phyloP scores from a whole-genome alignment of 2,113 vertebrate genomes.

The Pachyramphus minor region DNA sequence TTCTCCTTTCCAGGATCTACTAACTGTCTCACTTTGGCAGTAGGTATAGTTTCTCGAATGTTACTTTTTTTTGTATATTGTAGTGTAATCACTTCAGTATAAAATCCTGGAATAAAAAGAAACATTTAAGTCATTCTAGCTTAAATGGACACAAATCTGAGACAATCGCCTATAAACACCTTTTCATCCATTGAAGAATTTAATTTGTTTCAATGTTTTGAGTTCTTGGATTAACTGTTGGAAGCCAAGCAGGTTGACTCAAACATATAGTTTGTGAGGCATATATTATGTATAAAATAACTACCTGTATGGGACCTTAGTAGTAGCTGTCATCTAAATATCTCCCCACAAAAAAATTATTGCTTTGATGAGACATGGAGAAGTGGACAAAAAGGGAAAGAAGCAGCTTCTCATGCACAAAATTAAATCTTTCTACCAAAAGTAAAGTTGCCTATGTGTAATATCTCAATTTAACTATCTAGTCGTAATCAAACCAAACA shows the following conservation, averaged over 20 bases:
- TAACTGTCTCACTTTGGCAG: background rate
- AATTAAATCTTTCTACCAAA: slow-evolving; percentile 10
- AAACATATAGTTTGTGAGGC: background rate
- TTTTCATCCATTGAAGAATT: background rate
- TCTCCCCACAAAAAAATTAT: background rate
- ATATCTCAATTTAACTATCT: slow-evolving; percentile 22
- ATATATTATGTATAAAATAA: background rate
- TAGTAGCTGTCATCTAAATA: background rate
- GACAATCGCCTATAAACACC: background rate
- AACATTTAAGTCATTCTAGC: background rate
- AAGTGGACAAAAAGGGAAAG: slow-evolving; percentile 15
- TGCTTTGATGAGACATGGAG: background rate
- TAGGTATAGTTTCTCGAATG: background rate
- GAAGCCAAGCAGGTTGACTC: background rate
- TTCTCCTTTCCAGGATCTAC: background rate
- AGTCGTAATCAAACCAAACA: background rate
- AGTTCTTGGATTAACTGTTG: background rate
- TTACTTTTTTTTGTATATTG: background rate
- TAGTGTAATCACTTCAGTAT: background rate
- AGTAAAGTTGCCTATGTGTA: slow-evolving; percentile 3
- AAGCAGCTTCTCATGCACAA: slow-evolving; percentile 16
- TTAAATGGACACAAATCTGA: background rate
- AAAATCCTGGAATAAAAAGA: background rate
- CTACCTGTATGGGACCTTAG: background rate
- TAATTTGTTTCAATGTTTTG: background rate